Evolutionary conservation across 2,113 vertebrate species (phyloP), one percentile per base, ranked within the genome.

Genomic region (Dendropsophus ebraccatus): DNA sequence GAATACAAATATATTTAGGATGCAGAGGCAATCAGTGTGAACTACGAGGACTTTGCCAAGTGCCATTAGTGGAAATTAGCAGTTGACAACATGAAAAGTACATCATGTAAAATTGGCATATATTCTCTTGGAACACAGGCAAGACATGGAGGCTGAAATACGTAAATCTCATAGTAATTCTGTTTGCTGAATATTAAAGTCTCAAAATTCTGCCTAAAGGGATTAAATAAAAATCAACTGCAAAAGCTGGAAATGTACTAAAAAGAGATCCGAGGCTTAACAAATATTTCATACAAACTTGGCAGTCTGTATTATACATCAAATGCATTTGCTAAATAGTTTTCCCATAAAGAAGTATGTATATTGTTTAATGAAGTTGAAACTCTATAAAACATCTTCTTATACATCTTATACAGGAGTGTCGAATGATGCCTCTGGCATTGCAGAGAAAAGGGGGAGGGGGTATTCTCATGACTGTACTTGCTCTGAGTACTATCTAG

Each of bases 61-160:
- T 41, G 28, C 84, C 75, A 79, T 85, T 85, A 85, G 75, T 70
- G 77, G 75, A 85, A 85, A 85, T 85, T 79, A 79, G 84, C 75
- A 79, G 84, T 67, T 85, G 84, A 85, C 84, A 79, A 78, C 74
- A 78, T 85, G 75, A 85, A 79, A 85, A 85, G 75, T 85, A 85
- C 84, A 85, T 85, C 74, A 79, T 79, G 84, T 85, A 65, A 85
- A 85, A 79, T 60, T 78, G 45, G 54, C 74, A 69, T 49, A 77
- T 37, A 49, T 77, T 85, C 50, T 67, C 45, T 28, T 79, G 75
- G 75, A 79, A 85, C 58, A 70, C 30, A 79, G 49, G 41, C 74
- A 52, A 78, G 45, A 49, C 37, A 77, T 54, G 56, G 37, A 73
- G 49, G 30, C 41, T 47, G 8, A 16, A 70, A 52, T 54, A 75